Base-by-base conservation (phyloP, 2,888 invertebrate species). In the Trichogramma dendrolimi region DNA sequence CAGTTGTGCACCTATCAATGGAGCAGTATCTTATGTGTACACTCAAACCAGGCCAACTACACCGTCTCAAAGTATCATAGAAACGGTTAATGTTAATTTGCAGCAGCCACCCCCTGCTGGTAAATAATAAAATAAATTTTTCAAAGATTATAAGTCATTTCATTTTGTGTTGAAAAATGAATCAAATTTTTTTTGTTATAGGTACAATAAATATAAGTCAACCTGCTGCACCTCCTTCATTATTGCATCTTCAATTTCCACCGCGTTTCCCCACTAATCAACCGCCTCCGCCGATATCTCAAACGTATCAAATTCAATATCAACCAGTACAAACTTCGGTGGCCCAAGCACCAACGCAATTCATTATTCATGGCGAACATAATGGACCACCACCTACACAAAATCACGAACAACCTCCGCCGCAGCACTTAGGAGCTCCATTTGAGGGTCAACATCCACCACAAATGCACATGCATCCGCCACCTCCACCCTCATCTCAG, bases 261-360 rank as follows among this genome's bases (percentile, higher is more conserved):
- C 79, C 79, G 0, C 79, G 79, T 2, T 77, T 79, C 7, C 75
- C 78, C 1, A 77, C 75, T 1, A 78, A 79, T 67, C 79, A 79
- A 61, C 78, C 79, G 11, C 79, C 79, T 0, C 79, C 78, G 2
- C 78, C 79, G 1, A 74, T 78, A 46, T 79, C 80, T 1, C 79
- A 80, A 54, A 76, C 78, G 10, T 77, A 79, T 56, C 79, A 78
- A 58, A 79, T 79, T 63, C 80, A 79, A 53, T 79, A 79, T 53
- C 78, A 75, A 62, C 73, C 58, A 14, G 60, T 62, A 4, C 77
- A 75, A 46, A 71, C 74, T 4, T 67, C 71, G 4, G 71, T 68
- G 6, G 68, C 74, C 2, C 78, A 75, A 59, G 69, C 72, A 1
- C 79, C 77, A 61, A 71, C 78, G 1, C 77, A 79, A 49, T 77